Conservation (phyloP, 2,113 vertebrate genomes). For the Mastomys natalensis region DNA sequence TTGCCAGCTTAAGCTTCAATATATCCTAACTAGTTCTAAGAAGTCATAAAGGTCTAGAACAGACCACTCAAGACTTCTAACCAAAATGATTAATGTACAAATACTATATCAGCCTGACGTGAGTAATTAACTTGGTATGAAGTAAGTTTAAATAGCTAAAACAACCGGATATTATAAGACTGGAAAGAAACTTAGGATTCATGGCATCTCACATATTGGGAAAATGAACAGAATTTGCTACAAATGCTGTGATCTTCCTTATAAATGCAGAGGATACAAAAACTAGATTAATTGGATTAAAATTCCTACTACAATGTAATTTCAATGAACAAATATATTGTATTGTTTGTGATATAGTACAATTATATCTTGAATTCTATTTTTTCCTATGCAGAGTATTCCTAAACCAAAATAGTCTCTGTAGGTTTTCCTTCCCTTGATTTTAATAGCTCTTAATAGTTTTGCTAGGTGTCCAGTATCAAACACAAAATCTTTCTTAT, state of each 20-base stretch:
- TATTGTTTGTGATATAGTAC: neutral
- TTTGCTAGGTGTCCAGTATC: neutral
- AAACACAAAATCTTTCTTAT: neutral
- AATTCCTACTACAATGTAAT: neutral
- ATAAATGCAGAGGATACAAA: neutral
- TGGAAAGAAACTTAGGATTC: neutral
- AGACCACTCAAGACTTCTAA: neutral
- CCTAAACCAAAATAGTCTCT: neutral
- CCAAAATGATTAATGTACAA: neutral
- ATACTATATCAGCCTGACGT: fast-evolving
- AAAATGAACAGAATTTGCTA: neutral
- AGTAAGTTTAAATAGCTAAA: no score
- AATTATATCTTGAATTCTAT: neutral
- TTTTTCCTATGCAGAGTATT: neutral
- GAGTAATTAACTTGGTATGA: neutral
- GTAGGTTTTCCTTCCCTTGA: neutral
- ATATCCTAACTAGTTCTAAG: neutral
- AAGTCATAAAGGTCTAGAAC: neutral
- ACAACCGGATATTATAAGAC: neutral
- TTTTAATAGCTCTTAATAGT: neutral
- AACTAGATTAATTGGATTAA: neutral
- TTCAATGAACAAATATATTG: neutral
- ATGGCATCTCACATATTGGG: neutral
- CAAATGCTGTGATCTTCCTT: neutral
- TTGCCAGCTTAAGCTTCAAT: neutral